These are phyloP conservation scores for Callyntrura sp. DNA, from an alignment of 2,888 invertebrate genomes.

Conservation along the genomic window DNA sequence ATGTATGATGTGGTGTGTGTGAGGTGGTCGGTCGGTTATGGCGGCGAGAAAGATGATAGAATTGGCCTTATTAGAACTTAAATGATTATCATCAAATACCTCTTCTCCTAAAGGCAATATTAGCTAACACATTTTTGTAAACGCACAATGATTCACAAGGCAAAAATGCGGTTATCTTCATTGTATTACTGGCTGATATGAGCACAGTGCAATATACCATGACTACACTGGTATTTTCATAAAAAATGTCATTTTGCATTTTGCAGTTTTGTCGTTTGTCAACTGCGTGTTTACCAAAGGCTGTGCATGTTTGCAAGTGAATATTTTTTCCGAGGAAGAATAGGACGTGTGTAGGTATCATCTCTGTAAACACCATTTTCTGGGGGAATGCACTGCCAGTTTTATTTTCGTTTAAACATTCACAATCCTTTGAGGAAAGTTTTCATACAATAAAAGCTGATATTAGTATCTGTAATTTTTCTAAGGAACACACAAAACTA, in stretches of 20 bases:
- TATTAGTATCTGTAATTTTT: background rate
- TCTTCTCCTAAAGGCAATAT: constrained; percentile 27
- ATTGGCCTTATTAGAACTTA: constrained; percentile 32
- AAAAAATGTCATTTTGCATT: background rate
- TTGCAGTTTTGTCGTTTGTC: background rate
- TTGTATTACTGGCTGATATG: too few species aligned
- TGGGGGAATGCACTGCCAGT: background rate
- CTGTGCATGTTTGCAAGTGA: background rate
- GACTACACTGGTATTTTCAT: background rate
- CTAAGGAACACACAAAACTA: background rate
- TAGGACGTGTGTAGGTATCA: background rate
- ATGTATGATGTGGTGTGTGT: background rate
- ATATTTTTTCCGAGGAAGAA: background rate
- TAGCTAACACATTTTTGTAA: constrained; percentile 35
- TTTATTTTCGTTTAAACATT: background rate
- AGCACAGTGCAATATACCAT: background rate
- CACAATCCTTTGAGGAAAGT: constrained; percentile 15
- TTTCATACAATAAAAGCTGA: too few species aligned
- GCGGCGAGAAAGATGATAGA: constrained; percentile 11
- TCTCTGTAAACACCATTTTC: background rate
- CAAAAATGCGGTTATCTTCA: background rate
- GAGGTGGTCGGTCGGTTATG: constrained; percentile 40
- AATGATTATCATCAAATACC: background rate
- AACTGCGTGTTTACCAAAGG: constrained; percentile 3
- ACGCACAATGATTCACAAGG: background rate